Base-by-base conservation (phyloP, 2,888 invertebrate species). In the Caenorhabditis sp. region DNA sequence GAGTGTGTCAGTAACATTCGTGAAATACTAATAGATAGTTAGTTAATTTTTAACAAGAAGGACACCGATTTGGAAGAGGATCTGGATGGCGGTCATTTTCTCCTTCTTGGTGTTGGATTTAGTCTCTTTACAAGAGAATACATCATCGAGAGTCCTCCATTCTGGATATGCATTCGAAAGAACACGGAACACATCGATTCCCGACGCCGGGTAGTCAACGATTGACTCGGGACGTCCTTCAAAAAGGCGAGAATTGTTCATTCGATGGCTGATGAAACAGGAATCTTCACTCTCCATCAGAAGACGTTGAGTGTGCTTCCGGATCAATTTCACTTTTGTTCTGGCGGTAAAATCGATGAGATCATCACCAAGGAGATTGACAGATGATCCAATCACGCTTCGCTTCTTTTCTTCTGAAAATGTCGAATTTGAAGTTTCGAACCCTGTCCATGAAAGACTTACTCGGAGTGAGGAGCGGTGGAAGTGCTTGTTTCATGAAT, bases 401-500 rank as follows among this genome's bases (percentile, higher is more conserved):
- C 58, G 56, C 66, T 81, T 82, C 64, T 75, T 82, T 66, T 86
- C 87, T 12, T 75, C 85, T 85, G 44, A 63, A 63, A 63, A 61
- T 12, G 10, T 16, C 4, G 6, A 47, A 47, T 4, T 47, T 47
- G n/a, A 47, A 7, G 19, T 19, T 19, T 47, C 10, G 19, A n/a
- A 47, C 19, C 19, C 10, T 0, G 19, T 19, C 12, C 8, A 2
- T 35, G 5, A 51, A 51, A 72, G n/a, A 73, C 69, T 47, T 51
- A 88, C 88, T 80, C 3, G 76, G 80, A 12, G 90, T 89, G 38
- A 91, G 85, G 47, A 95, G 94, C 0, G 98, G 98, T 0, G 98
- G 98, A 73, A 98, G 93, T 4, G 96, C 95, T 93, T 96, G 96
- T 90, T 95, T 95, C 92, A 97, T 95, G 91, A 95, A 96, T 87